These are phyloP conservation scores for Heliconius hermathena DNA, from an alignment of 1,140 invertebrate genomes.

Conservation along the genomic window DNA sequence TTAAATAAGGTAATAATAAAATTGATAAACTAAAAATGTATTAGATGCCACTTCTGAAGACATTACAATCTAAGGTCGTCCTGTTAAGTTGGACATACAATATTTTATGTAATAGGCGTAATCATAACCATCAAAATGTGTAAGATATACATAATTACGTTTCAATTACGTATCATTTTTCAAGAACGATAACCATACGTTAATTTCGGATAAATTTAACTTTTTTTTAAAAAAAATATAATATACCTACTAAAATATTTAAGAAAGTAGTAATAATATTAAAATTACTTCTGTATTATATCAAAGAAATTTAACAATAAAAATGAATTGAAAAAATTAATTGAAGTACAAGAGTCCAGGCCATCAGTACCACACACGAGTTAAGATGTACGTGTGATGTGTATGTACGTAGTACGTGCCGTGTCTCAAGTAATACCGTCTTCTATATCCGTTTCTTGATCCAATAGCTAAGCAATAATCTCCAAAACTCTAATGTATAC, in stretches of 20 bases:
- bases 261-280: not conserved
- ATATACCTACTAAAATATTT: not conserved
- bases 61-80: not conserved
- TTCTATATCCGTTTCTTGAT: too few species aligned
- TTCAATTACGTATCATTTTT: slow-evolving; percentile 18
- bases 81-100: not conserved
- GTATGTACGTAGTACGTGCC: too few species aligned
- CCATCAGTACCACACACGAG: too few species aligned
- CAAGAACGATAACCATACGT: not conserved
- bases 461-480: too few species aligned
- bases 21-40: not conserved
- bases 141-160: slow-evolving; percentile 33
- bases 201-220: not conserved
- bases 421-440: too few species aligned
- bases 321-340: too few species aligned
- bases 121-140: slow-evolving; percentile 34
- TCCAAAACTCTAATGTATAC: too few species aligned
- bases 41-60: not conserved
- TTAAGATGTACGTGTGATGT: too few species aligned
- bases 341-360: too few species aligned
- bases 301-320: too few species aligned
- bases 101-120: slow-evolving; percentile 29
- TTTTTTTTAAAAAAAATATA: too few species aligned
- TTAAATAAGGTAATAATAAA: not conserved
- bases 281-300: too few species aligned